These are phyloP conservation scores for Epinephelus malabaricus DNA, from an alignment of 2,797 vertebrate genomes.

Conservation along the genomic window DNA sequence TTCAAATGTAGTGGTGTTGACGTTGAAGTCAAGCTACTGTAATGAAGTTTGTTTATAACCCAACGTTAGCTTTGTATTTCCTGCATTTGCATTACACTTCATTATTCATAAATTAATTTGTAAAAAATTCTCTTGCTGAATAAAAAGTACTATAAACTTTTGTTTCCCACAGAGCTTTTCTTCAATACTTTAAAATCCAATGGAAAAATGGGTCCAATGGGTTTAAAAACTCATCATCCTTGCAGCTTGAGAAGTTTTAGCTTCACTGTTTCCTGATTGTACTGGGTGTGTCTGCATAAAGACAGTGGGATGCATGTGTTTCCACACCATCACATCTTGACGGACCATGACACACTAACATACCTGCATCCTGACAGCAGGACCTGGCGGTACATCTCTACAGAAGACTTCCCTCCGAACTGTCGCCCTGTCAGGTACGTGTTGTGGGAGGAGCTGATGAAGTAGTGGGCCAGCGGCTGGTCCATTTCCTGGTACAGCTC, in stretches of 20 bases:
- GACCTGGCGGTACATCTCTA: conserved; percentile 99
- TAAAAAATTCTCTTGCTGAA: too few species aligned
- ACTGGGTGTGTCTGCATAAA: neutral
- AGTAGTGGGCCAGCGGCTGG: conserved; percentile 96
- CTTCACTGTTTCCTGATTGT: neutral
- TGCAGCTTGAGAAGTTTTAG: neutral
- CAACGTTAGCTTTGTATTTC: too few species aligned
- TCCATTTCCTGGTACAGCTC: conserved; percentile 99
- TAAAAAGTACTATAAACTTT: too few species aligned
- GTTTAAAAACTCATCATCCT: too few species aligned
- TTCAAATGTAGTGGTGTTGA: too few species aligned
- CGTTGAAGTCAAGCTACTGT: too few species aligned
- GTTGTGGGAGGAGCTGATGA: conserved; percentile 99
- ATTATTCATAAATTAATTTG: too few species aligned
- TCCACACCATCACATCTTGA: neutral
- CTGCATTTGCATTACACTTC: too few species aligned
- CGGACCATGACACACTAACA: neutral
- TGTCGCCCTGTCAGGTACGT: conserved; percentile 97
- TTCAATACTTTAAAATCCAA: too few species aligned
- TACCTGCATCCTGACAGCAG: conserved; percentile 98
- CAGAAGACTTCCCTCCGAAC: conserved; percentile 97
- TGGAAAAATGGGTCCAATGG: too few species aligned
- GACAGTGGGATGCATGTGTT: neutral
- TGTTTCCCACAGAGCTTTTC: too few species aligned
- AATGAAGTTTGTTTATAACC: too few species aligned